These are phyloP conservation scores for Meriones psammophilus DNA, from an alignment of 2,797 vertebrate species.

Conservation along the genomic window DNA sequence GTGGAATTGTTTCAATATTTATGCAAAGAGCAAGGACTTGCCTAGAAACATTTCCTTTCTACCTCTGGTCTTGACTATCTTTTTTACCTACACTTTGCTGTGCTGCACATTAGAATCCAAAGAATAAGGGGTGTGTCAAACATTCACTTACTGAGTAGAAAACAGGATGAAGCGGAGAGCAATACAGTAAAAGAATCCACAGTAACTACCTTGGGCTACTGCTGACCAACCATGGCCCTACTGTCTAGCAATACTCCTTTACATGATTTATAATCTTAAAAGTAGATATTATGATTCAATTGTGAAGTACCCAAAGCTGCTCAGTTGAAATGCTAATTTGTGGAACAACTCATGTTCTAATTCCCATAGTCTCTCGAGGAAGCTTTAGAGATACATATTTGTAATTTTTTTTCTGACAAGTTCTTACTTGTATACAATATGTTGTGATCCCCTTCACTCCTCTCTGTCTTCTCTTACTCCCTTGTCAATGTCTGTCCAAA, in stretches of 20 bases:
- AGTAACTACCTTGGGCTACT: background rate
- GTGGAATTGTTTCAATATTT: background rate
- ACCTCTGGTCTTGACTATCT: background rate
- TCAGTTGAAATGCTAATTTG: background rate
- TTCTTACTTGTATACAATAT: background rate
- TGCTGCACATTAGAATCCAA: background rate
- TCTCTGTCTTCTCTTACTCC: background rate
- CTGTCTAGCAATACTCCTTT: background rate
- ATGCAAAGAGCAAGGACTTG: background rate
- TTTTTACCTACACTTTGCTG: background rate
- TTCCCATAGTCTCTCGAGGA: background rate
- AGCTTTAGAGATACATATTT: background rate
- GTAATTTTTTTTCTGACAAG: background rate
- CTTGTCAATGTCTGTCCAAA: no score
- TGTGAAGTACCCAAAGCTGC: background rate
- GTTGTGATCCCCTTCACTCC: background rate
- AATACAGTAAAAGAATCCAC: background rate
- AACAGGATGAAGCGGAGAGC: constrained; percentile 10
- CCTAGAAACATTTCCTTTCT: background rate
- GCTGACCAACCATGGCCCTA: background rate
- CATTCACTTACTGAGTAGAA: background rate
- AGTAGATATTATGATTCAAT: background rate
- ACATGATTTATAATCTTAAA: background rate
- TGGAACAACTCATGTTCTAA: background rate
- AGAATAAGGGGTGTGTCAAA: background rate